These are phyloP conservation scores for Eumacrocentrus americanus DNA, from an alignment of 2,888 invertebrate genomes.

Conservation along the genomic window DNA sequence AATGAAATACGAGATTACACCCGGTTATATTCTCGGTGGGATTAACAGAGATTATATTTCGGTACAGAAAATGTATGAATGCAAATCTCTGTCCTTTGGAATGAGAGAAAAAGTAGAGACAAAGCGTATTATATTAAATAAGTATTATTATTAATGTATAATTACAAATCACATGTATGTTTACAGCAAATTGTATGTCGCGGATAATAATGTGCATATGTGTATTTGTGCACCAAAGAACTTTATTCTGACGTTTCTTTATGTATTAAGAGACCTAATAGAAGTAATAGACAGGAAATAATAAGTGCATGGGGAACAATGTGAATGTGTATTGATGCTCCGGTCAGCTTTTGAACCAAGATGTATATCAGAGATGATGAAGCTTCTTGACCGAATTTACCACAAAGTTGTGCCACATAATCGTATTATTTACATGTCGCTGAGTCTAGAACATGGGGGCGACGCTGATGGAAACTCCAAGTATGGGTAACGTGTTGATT, in stretches of 20 bases:
- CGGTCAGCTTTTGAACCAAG: too few species aligned
- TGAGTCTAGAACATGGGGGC: too few species aligned
- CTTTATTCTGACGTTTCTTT: neutral
- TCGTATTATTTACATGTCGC: neutral
- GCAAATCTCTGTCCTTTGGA: constrained; percentile 1
- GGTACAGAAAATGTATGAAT: too few species aligned
- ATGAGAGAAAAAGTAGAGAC: constrained; percentile 5
- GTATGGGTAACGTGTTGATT: neutral
- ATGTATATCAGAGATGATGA: neutral
- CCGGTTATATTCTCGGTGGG: neutral
- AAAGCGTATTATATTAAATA: constrained; percentile 47
- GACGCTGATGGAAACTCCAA: too few species aligned
- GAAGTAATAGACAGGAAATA: neutral
- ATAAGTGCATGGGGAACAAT: neutral
- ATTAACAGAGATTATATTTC: constrained; percentile 23
- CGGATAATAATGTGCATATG: neutral
- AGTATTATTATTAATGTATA: constrained; percentile 42
- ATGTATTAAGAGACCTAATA: neutral
- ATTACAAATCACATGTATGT: constrained; percentile 55
- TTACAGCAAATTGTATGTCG: constrained; percentile 41
- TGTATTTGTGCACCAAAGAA: neutral
- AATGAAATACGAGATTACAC: constrained; percentile 13
- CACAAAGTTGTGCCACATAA: neutral
- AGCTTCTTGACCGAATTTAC: neutral
- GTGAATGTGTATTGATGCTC: neutral